Evolutionary conservation across 2,797 vertebrate genomes (phyloP), one percentile per base, ranked within the genome.

Genomic region (Oceanodroma leucorhoa): DNA sequence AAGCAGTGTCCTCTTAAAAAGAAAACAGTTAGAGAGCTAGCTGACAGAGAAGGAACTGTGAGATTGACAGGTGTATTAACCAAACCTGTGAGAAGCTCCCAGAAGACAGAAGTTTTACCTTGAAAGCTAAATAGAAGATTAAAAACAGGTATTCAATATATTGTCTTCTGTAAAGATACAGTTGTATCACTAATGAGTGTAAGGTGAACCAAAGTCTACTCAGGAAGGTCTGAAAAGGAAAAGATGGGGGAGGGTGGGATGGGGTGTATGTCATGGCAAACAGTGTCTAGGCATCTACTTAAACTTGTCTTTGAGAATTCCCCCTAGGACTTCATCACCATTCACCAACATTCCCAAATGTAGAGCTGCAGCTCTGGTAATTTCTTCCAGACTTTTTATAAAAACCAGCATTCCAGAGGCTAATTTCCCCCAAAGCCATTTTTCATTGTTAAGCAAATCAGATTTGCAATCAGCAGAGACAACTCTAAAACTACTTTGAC

Each of bases 361-460:
- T 5, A 91, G 54, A 95, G 26, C 4, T 54, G 10, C 30, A 77
- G 22, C 72, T 89, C 76, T 72, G 38, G 58, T 70, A 95, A 83
- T 80, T 95, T 92, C 71, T 81, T 96, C 58, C 58, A 93, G 61
- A 92, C 57, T 75, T 93, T 93, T 82, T 90, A 78, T 79, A 93
- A 94, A 89, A 90, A 50, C 79, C 86, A 89, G 30, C n/a, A 87
- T 94, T 88, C 67, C 34, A 87, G 41, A 94, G 86, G 70, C 46
- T 95, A 58, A 84, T 95, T 90, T 93, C 27, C 60, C 54, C 57
- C 10, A 83, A 83, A 94, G 38, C 32, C 10, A 7, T 83, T 96
- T 93, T 73, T 72, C 50, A 53, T 86, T 77, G 62, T 85, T 95
- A 96, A 92, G 29, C 36, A 70, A 48, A 36, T 61, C 19, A 15